Evolutionary conservation across 2,113 vertebrate genomes (phyloP).

Genomic region (Marcusenius ussheri): DNA sequence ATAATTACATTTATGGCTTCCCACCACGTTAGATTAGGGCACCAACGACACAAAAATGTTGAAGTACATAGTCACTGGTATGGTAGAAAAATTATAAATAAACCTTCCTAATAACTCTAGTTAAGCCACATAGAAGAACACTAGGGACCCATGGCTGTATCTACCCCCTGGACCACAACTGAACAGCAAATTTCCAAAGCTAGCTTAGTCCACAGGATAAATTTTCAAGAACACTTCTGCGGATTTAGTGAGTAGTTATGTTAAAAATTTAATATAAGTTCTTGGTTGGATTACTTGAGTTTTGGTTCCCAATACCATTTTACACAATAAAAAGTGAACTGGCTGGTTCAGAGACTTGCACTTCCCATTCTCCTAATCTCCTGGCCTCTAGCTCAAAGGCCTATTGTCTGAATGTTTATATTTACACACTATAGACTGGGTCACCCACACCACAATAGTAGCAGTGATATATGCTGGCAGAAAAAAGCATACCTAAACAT

Average conservation of each 20-base stretch:
- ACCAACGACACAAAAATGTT: neutral
- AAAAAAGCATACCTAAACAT: neutral
- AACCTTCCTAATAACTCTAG: too few relatives aligned
- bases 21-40: neutral
- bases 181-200: neutral
- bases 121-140: too few relatives aligned
- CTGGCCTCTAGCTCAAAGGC: neutral
- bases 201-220: neutral
- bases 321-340: neutral
- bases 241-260: neutral
- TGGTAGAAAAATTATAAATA: too few relatives aligned
- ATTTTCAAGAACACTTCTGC: neutral
- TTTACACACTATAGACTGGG: neutral
- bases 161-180: neutral
- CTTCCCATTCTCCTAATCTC: neutral
- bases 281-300: neutral
- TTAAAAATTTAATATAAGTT: neutral
- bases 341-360: neutral
- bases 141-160: neutral
- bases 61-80: neutral
- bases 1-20: neutral
- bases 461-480: neutral
- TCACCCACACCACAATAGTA: neutral
- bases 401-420: neutral
- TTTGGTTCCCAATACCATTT: neutral